Evolutionary conservation across 2,888 invertebrate genomes (phyloP).

Genomic region (Lepidonotus clava): DNA sequence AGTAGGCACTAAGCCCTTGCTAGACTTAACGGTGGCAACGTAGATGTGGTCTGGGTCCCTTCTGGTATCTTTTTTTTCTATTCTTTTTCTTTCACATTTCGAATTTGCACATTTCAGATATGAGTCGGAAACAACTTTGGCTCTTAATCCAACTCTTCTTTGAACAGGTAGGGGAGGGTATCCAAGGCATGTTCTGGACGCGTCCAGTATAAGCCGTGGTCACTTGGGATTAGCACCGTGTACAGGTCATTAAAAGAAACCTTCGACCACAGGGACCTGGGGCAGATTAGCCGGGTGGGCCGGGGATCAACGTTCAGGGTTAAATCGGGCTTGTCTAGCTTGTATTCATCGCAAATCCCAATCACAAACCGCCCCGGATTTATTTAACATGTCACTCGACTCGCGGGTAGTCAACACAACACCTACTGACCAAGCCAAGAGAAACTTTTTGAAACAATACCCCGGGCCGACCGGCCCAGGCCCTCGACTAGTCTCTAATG

Average conservation of each 20-base stretch:
- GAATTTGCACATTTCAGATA: too few species aligned
- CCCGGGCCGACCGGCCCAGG: background rate
- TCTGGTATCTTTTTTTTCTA: background rate
- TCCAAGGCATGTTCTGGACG: too few species aligned
- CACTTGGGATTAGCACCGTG: too few species aligned
- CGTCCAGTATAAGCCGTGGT: too few species aligned
- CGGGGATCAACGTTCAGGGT: background rate
- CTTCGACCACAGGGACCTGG: background rate
- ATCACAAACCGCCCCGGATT: background rate
- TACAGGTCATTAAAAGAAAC: too few species aligned
- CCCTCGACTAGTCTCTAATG: background rate
- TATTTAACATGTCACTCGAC: background rate
- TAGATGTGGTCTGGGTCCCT: background rate
- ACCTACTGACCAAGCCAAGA: background rate
- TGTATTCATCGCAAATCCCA: slow-evolving; percentile 2
- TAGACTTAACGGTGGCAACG: background rate
- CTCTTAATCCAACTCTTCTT: too few species aligned
- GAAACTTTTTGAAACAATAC: slow-evolving; percentile 30
- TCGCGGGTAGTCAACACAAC: slow-evolving; percentile 27
- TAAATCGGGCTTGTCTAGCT: slow-evolving; percentile 1
- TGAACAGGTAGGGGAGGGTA: too few species aligned
- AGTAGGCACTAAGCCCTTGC: background rate
- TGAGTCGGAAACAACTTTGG: too few species aligned
- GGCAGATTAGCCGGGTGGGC: background rate
- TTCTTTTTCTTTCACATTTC: too few species aligned